A percentile compares a stretch with the other conserved stretches of the same genome.
These are phyloP conservation scores for Eulemur rufifrons DNA, from an alignment of 2,113 vertebrate species.

Conservation along the genomic window DNA sequence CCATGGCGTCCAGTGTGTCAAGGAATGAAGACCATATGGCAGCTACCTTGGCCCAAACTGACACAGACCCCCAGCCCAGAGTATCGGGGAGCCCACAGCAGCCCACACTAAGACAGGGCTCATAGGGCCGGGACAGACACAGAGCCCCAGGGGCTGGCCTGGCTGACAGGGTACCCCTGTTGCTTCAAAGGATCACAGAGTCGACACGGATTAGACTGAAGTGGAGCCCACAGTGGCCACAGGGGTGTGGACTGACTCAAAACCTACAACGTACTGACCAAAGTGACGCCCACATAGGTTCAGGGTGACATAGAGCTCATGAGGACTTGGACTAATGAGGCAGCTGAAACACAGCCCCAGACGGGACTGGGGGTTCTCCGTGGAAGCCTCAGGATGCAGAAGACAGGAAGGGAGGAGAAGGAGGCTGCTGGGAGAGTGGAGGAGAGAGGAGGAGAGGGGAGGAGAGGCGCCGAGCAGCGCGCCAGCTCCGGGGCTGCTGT, in stretches of 20 bases:
- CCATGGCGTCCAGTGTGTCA: not conserved
- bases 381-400: not conserved
- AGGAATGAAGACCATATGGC: not conserved
- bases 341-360: not conserved
- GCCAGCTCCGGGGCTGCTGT: slow-evolving; percentile 19
- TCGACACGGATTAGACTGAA: not conserved
- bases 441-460: not conserved
- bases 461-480: not conserved
- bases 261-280: not conserved
- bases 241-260: not conserved
- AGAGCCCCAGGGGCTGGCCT: not conserved
- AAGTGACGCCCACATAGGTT: not conserved
- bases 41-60: not conserved
- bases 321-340: not conserved
- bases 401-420: not conserved
- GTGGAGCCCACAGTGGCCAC: not conserved
- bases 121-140: not conserved
- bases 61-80: not conserved
- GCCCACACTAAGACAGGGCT: not conserved
- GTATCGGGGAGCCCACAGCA: not conserved
- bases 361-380: not conserved
- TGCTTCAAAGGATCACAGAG: not conserved
- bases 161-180: rapidly evolving
- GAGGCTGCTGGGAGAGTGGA: not conserved
- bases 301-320: not conserved